These are phyloP conservation scores for Magallana angulata DNA, from an alignment of 1,140 invertebrate species.

Conservation along the genomic window DNA sequence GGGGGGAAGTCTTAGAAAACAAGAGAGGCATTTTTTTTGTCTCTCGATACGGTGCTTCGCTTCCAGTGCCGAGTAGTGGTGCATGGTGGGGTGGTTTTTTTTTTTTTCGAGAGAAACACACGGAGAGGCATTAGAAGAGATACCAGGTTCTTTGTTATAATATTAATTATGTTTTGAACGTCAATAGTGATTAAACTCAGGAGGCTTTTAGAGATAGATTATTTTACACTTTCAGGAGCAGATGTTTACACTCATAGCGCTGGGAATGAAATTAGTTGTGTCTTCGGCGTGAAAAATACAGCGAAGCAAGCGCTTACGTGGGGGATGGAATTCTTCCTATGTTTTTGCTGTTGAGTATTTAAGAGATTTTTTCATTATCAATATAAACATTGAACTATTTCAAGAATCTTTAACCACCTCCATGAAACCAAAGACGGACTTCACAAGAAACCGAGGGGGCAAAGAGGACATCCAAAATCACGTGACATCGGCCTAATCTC, in stretches of 20 bases:
- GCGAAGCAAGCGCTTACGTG: background rate
- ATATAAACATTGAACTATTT: slow-evolving; percentile 12
- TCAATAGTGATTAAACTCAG: slow-evolving; percentile 4
- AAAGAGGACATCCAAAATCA: too few species aligned
- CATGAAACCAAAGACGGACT: background rate
- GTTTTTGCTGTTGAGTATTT: background rate
- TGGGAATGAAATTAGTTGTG: slow-evolving; percentile 27
- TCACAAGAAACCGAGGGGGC: too few species aligned
- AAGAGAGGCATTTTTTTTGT: background rate
- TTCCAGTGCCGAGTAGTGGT: background rate
- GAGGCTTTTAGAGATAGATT: slow-evolving; percentile 1
- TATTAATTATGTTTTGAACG: slow-evolving; percentile 35
- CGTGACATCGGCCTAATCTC: too few species aligned
- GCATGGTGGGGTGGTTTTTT: background rate
- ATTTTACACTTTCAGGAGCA: slow-evolving; percentile 25
- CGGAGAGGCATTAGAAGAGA: background rate
- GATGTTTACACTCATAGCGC: slow-evolving; percentile 26
- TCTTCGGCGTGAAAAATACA: slow-evolving; percentile 13
- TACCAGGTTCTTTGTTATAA: slow-evolving; percentile 10
- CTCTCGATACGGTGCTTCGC: background rate
- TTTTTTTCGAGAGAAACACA: background rate
- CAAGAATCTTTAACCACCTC: background rate
- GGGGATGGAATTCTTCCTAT: background rate
- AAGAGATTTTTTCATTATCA: slow-evolving; percentile 18
- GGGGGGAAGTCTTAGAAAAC: background rate